Percentiles rank a stretch among this genome's conserved stretches.
These are phyloP conservation scores for Actinernus sp. DNA, from an alignment of 92 coral and sea anemone genomes.

Conservation along the genomic window DNA sequence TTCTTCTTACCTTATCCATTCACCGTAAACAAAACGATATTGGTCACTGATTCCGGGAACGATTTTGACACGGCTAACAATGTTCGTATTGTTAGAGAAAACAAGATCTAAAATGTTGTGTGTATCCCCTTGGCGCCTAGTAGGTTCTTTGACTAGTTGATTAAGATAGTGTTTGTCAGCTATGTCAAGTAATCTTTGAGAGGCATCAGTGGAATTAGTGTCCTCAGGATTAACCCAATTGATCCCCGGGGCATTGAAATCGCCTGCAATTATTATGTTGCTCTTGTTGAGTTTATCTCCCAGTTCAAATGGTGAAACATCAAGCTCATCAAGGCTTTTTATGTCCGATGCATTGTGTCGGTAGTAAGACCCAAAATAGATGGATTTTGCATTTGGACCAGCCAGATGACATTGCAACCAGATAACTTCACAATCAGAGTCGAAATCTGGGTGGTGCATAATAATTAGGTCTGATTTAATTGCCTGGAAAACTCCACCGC, in stretches of 20 bases:
- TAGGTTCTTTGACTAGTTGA: slow-evolving; percentile 56
- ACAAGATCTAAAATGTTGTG: no score
- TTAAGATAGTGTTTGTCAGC: no score
- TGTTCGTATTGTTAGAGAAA: no score
- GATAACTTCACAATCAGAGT: slow-evolving; percentile 62
- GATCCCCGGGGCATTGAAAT: slow-evolving; percentile 51
- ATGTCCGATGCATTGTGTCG: slow-evolving; percentile 54
- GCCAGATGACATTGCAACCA: slow-evolving; percentile 71
- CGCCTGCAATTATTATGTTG: no score
- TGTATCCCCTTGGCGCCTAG: no score
- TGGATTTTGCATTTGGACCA: slow-evolving; percentile 22
- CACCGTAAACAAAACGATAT: no score
- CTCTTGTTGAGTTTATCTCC: slow-evolving; percentile 42
- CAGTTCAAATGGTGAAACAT: slow-evolving; percentile 36
- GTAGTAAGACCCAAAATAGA: slow-evolving; percentile 56
- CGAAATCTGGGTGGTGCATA: slow-evolving; percentile 44
- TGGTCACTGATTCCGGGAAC: no score
- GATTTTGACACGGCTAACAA: no score
- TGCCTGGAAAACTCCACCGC: slow-evolving; percentile 74
- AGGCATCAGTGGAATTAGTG: slow-evolving; percentile 3
- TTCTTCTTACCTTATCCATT: no score
- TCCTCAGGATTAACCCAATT: slow-evolving; percentile 12
- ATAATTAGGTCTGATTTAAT: slow-evolving; percentile 51
- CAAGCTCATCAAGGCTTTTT: no score
- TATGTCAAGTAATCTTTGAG: slow-evolving; percentile 26